Base-by-base conservation (phyloP, 2,888 invertebrate genomes). In the Megastigmus dorsalis region DNA sequence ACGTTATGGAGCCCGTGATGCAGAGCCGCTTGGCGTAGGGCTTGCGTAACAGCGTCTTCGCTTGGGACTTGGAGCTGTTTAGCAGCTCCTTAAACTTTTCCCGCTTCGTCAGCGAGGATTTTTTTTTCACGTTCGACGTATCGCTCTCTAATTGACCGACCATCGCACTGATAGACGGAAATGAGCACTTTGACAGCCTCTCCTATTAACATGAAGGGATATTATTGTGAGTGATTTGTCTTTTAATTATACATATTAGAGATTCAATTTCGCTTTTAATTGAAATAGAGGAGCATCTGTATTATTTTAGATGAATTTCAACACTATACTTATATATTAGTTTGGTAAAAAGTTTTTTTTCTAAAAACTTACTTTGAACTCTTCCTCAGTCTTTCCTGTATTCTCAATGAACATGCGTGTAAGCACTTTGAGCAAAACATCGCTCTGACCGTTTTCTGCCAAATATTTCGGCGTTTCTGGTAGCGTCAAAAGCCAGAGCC, bases 401-500 rank as follows among this genome's bases (percentile, higher is more conserved):
- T 95, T 95, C 78, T 90, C 90, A 38, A 90, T 89, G 86, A 92
- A 94, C 88, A 95, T 92, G 74, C 90, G 88, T 82, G 91, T 91
- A 18, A 95, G 90, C 55, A 93, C 91, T 30, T 90, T 89, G 5
- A 95, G 88, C 1, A 95, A 93, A 70, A 92, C 92, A 48, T 93
- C 93, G 41, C 93, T 91, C 85, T 93, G 93, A 0, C 94, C 94
- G 81, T 92, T 92, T 86, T 94, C 94, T 84, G 95, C 90, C 82
- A 95, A 90, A 88, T 94, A 95, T 86, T 95, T 95, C 0, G 95
- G 95, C 83, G 94, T 94, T 88, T 95, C 95, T 0, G 95, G 94
- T 88, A 94, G 93, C 76, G 91, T 89, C 77, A 92, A 88, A 28
- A 94, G 86, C 93, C 93, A 93, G 68, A 92, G 74, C 6, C 89